Percentiles rank a stretch among this genome's conserved stretches.
Evolutionary conservation across 2,888 invertebrate species (phyloP).

Genomic region (Melikaiella ostensackeni): DNA sequence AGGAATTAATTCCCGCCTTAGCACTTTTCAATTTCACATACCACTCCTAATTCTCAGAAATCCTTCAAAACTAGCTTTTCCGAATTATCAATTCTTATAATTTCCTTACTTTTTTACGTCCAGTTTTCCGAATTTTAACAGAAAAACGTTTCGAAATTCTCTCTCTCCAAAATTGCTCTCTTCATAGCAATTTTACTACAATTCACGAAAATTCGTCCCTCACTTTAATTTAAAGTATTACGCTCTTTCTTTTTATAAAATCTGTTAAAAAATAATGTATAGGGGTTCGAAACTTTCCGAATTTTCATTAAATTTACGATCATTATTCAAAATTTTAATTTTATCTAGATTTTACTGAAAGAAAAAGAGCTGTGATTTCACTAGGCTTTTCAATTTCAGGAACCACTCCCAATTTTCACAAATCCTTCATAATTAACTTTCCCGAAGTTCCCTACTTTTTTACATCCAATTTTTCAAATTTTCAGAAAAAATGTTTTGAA

Average conservation of each 20-base stretch:
- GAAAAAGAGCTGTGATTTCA: too few species aligned
- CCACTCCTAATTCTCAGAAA: background rate
- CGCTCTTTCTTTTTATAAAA: background rate
- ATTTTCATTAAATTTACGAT: background rate
- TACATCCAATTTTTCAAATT: background rate
- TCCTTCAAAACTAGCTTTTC: background rate
- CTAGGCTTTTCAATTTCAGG: background rate
- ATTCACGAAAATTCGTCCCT: background rate
- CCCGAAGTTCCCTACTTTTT: background rate
- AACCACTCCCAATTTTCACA: background rate
- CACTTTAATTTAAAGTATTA: too few species aligned
- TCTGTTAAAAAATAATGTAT: too few species aligned
- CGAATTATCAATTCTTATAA: background rate
- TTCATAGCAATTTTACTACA: background rate
- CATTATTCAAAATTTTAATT: background rate
- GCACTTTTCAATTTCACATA: background rate
- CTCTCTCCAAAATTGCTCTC: too few species aligned
- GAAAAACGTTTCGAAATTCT: too few species aligned
- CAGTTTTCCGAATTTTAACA: background rate
- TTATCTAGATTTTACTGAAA: background rate
- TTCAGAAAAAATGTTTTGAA: too few species aligned
- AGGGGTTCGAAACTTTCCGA: too few species aligned
- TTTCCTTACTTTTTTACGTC: background rate
- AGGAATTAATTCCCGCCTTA: background rate
- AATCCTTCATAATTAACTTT: background rate